A percentile compares a stretch with the other conserved stretches of the same genome.
phyloP scores from a whole-genome alignment of 2,888 invertebrate species.

The Drosophila cracens region DNA sequence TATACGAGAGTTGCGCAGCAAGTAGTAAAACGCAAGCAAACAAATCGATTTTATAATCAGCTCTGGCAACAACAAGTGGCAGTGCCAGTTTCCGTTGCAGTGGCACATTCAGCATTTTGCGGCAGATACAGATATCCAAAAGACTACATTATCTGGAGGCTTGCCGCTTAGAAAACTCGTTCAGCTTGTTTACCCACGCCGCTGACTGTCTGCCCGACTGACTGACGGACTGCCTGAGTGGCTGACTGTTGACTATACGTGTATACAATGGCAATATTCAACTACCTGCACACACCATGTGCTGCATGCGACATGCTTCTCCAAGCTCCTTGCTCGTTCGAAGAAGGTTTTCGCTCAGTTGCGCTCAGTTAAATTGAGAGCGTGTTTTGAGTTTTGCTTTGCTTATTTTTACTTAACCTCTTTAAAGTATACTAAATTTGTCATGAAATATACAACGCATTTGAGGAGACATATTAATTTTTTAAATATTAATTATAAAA shows the following conservation, averaged over 20 bases:
- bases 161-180: conserved; percentile 59
- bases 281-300: conserved; percentile 57
- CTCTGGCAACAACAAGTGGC: conserved; percentile 58
- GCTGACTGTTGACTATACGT: conserved; percentile 13
- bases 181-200: conserved; percentile 72
- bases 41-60: conserved; percentile 57
- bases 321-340: conserved; percentile 22
- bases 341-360: conserved; percentile 44
- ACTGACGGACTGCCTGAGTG: conserved; percentile 17
- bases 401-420: neutral
- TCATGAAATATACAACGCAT: neutral
- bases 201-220: conserved; percentile 18
- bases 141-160: conserved; percentile 40
- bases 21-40: conserved; percentile 26
- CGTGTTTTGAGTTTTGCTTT: neutral
- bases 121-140: conserved; percentile 55
- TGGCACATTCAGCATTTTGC: conserved; percentile 60
- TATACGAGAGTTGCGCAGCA: conserved; percentile 15
- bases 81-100: conserved; percentile 46
- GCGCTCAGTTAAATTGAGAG: conserved; percentile 23
- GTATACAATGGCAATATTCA: conserved; percentile 30
- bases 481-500: neutral
- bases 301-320: conserved; percentile 50
- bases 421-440: neutral
- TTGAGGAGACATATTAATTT: neutral